Evolutionary conservation across 2,888 invertebrate genomes (phyloP).

Genomic region (Cheiracanthium punctorium): DNA sequence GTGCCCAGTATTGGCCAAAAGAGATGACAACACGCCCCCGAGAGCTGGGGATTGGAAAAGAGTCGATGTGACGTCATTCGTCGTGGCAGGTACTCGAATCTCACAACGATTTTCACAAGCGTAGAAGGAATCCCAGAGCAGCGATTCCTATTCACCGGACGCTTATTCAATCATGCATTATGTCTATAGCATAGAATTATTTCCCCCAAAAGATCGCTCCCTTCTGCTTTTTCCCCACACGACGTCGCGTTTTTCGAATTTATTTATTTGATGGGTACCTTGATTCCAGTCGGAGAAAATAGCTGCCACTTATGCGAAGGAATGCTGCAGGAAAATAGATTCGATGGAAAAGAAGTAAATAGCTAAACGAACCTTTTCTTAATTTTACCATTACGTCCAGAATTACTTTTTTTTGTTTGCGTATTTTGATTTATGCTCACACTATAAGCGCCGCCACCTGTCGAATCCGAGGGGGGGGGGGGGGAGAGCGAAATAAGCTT

Average conservation of each 20-base stretch:
- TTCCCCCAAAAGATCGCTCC: slow-evolving; percentile 41
- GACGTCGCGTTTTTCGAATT: background rate
- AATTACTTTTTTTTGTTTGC: too few species aligned
- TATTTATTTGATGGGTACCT: slow-evolving; percentile 10
- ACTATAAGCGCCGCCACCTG: too few species aligned
- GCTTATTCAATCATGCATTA: slow-evolving; percentile 68
- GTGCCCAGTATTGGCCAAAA: slow-evolving; percentile 55
- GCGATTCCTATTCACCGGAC: slow-evolving; percentile 55
- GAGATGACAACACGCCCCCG: slow-evolving; percentile 44
- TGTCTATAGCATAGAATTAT: slow-evolving; percentile 68
- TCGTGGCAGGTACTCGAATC: slow-evolving; percentile 45
- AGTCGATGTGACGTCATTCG: slow-evolving; percentile 58
- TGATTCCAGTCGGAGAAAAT: background rate
- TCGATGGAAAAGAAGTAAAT: too few species aligned
- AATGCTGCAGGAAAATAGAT: too few species aligned
- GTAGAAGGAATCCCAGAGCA: slow-evolving; percentile 59
- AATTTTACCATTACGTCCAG: too few species aligned
- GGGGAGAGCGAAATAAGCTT: too few species aligned
- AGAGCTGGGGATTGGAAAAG: slow-evolving; percentile 63
- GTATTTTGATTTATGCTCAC: too few species aligned
- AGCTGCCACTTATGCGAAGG: background rate
- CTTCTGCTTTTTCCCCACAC: background rate
- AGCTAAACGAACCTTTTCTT: too few species aligned
- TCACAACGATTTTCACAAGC: slow-evolving; percentile 58
- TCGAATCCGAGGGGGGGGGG: too few species aligned